Base-by-base conservation (phyloP, 1,140 invertebrate genomes). In the Macrobrachium rosenbergii region DNA sequence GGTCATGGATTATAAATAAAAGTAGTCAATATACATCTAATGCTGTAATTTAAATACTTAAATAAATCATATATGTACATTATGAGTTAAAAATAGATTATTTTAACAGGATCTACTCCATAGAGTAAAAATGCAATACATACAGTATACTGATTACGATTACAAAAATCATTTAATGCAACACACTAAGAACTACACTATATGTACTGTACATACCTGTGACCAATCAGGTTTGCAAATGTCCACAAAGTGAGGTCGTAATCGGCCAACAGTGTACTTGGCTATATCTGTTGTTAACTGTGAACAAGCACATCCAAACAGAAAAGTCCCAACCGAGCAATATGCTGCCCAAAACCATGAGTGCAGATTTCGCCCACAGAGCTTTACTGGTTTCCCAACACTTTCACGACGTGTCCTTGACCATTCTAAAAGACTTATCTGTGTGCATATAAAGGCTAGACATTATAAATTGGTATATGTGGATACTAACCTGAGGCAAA, bases 191-290 rank as follows among this genome's bases (percentile, higher is more conserved):
- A 75, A 28, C 37, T 37, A 75, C n/a, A 75, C 17, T 14, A 73
- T 23, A 14, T 7, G 8, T 59, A 14, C 21, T 64, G 52, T 52
- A 77, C 75, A 77, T 72, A 90, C 89, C 87, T 87, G 17, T 16
- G 63, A 87, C 80, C 90, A 91, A 89, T 91, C 89, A 21, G 94
- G 94, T 43, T 92, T 88, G 89, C 94, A 94, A 19, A 94, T 92
- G 86, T 91, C 91, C 43, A 94, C 90, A 90, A 94, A 94, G 89
- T 94, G 93, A 10, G 94, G 94, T 19, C 94, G 90, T 69, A 94
- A 91, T 28, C 94, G 90, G n/a, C 94, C 94, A 80, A 94, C 92
- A 17, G 92, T 91, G 90, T 93, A 94, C 90, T 94, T 94, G 17
- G 92, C 92, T 77, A 94, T 93, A 72, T 93, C 92, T n/a, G 92